Conservation (phyloP, 2,888 invertebrate genomes). For the Omphaloscelis lunosa region DNA sequence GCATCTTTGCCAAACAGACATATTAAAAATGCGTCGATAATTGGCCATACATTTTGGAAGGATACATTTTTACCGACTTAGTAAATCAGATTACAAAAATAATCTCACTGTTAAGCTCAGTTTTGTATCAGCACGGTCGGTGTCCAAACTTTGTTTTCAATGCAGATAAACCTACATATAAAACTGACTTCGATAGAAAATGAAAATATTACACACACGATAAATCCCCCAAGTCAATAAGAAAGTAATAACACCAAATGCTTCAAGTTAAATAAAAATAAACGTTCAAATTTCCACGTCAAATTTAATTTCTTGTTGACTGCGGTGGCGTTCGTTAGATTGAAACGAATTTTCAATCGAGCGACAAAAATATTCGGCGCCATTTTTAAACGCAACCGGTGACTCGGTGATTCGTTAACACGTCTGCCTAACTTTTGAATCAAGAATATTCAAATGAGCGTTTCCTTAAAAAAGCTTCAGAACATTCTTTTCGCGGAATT, state of each 20-base stretch:
- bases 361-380: slow-evolving; percentile 76
- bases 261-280: slow-evolving; percentile 69
- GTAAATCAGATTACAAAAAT: background rate
- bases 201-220: slow-evolving; percentile 17
- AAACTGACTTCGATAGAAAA: background rate
- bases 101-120: background rate
- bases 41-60: background rate
- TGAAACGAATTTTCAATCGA: slow-evolving; percentile 83
- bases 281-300: slow-evolving; percentile 75
- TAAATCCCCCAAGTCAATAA: slow-evolving; percentile 38
- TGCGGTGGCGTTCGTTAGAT: slow-evolving; percentile 81
- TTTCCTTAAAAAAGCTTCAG: slow-evolving; percentile 57
- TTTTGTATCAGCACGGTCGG: background rate
- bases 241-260: slow-evolving; percentile 55
- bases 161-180: background rate
- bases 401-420: slow-evolving; percentile 68
- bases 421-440: slow-evolving; percentile 67
- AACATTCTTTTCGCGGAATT: slow-evolving; percentile 46
- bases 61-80: background rate
- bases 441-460: slow-evolving; percentile 67
- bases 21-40: too few relatives aligned
- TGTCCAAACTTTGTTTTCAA: background rate
- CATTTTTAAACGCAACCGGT: slow-evolving; percentile 74
- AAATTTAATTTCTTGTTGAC: slow-evolving; percentile 85
- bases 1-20: too few relatives aligned